Percentiles rank a stretch among this genome's conserved stretches.
These are phyloP conservation scores for Struthio camelus DNA, from an alignment of 2,113 vertebrate genomes.

Conservation along the genomic window DNA sequence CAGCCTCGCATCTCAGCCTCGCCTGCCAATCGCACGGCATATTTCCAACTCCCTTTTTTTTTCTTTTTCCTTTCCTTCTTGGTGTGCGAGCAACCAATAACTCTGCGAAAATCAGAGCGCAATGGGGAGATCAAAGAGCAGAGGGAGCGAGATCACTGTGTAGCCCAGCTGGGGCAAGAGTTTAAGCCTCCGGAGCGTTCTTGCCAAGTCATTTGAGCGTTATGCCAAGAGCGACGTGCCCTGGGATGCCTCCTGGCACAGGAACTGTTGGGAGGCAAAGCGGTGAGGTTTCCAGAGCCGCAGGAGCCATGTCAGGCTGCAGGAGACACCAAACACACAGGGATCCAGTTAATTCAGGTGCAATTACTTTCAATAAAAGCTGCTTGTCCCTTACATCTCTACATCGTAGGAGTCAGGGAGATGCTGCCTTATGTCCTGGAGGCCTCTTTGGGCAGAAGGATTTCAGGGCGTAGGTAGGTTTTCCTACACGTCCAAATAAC, in stretches of 20 bases:
- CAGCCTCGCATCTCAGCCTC: not conserved
- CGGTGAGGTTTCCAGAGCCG: not conserved
- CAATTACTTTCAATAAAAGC: not conserved
- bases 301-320: conserved; percentile 18
- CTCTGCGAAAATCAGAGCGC: conserved; percentile 9
- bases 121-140: conserved; percentile 34
- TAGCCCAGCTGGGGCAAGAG: conserved; percentile 9
- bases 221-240: conserved; percentile 35
- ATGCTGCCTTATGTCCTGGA: not conserved
- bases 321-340: conserved; percentile 23
- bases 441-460: not conserved
- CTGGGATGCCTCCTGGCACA: conserved; percentile 28
- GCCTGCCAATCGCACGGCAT: not conserved
- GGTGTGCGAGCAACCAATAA: not conserved
- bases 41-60: not conserved
- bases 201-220: conserved; percentile 33
- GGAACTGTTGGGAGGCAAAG: not conserved
- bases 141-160: conserved; percentile 29
- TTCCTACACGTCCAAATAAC: not conserved
- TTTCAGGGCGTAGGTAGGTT: not conserved
- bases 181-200: conserved; percentile 1
- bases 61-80: not conserved
- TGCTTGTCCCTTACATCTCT: not conserved
- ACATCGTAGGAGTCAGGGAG: rapidly evolving
- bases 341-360: conserved; percentile 23